Percentiles rank a stretch among this genome's conserved stretches.
Conservation (phyloP, 2,888 invertebrate genomes). For the Phyto melanocephala region DNA sequence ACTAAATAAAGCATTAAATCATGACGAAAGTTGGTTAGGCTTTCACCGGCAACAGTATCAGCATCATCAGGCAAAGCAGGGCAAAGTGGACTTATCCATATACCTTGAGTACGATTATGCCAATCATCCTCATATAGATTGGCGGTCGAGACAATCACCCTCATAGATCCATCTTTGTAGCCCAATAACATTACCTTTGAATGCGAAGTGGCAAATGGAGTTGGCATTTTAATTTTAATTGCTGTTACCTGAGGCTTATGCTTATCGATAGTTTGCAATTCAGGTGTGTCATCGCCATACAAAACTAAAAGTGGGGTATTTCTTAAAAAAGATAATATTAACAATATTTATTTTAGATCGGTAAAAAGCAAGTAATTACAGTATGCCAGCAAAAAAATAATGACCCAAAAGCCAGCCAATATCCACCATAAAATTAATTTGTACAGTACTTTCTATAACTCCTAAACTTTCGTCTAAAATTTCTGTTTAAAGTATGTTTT, state of each 20-base stretch:
- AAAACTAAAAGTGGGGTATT: constrained; percentile 86
- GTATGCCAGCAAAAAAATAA: constrained; percentile 87
- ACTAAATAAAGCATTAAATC: constrained; percentile 87
- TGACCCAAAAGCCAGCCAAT: constrained; percentile 92
- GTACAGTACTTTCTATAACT: constrained; percentile 85
- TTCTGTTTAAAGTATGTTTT: constrained; percentile 80
- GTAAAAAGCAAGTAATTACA: constrained; percentile 81
- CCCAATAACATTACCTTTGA: constrained; percentile 93
- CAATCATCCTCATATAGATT: constrained; percentile 95
- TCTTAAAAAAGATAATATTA: constrained; percentile 77
- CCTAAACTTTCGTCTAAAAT: constrained; percentile 89
- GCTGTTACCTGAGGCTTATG: constrained; percentile 84
- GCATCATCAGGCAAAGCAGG: constrained; percentile 82
- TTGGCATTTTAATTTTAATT: constrained; percentile 85
- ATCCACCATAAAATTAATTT: constrained; percentile 96
- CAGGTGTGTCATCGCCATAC: constrained; percentile 86
- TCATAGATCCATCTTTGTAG: constrained; percentile 88
- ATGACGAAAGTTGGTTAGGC: constrained; percentile 89
- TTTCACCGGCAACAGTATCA: constrained; percentile 84
- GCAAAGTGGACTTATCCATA: constrained; percentile 93
- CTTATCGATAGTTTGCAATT: constrained; percentile 81
- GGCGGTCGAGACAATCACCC: constrained; percentile 94
- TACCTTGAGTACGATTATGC: constrained; percentile 95
- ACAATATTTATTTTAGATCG: no score
- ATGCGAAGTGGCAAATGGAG: constrained; percentile 92